Percentiles rank a stretch among this genome's conserved stretches.
Conservation (phyloP, 23 tunicate genomes). For the Trididemnum clinides region DNA sequence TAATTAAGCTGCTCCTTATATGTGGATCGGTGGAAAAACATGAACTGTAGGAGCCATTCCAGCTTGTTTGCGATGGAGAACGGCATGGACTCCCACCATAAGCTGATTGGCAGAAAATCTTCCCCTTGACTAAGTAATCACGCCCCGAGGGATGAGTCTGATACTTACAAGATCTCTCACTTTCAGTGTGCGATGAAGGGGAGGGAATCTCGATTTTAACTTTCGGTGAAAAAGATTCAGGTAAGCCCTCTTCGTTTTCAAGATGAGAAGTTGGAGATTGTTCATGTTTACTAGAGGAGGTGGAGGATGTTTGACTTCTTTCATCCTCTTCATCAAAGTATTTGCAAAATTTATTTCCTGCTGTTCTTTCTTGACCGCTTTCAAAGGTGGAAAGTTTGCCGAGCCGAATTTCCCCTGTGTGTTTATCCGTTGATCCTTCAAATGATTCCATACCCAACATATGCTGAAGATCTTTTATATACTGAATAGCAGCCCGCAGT, state of each 20-base stretch:
- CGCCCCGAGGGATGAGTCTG: not conserved
- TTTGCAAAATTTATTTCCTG: not conserved
- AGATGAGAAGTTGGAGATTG: not conserved
- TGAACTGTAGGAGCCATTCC: too few relatives aligned
- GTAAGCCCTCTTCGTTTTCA: constrained; percentile 2
- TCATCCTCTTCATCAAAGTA: not conserved
- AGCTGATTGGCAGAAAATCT: not conserved
- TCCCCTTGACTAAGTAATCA: not conserved
- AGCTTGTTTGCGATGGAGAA: too few relatives aligned
- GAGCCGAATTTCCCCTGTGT: not conserved
- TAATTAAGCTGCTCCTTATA: too few relatives aligned
- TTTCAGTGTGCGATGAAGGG: not conserved
- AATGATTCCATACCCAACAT: constrained; percentile 63
- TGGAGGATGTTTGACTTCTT: not conserved
- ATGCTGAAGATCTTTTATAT: constrained; percentile 72
- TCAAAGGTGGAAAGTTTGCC: not conserved
- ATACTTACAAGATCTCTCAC: too few relatives aligned
- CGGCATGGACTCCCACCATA: too few relatives aligned
- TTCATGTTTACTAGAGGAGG: not conserved
- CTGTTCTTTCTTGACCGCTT: not conserved
- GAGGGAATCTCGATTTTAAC: not conserved
- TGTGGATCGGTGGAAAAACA: too few relatives aligned
- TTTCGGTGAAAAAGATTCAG: not conserved
- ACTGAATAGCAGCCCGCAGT: constrained; percentile 77
- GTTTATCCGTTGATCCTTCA: not conserved